Evolutionary conservation across 2,888 invertebrate genomes (phyloP).

Genomic region (Nephrotoma flavescens): DNA sequence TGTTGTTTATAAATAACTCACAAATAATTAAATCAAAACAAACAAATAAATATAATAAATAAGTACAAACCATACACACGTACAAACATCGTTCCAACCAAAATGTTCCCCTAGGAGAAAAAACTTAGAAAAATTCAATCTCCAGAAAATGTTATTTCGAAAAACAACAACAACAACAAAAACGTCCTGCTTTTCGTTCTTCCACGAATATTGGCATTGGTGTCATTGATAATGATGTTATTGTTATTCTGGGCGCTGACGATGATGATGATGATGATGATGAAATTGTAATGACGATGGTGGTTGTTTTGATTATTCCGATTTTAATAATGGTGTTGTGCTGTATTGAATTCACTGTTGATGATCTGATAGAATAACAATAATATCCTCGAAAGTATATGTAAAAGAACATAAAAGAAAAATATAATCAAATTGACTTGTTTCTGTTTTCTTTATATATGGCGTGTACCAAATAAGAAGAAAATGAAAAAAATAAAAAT

Average conservation of each 20-base stretch:
- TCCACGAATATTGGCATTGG: neutral
- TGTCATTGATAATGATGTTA: neutral
- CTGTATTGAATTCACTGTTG: neutral
- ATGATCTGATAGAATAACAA: neutral
- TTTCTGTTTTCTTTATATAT: neutral
- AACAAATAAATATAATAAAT: neutral
- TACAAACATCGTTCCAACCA: neutral
- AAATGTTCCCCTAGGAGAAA: neutral
- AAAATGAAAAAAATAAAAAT: neutral
- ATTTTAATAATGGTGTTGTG: neutral
- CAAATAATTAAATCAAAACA: neutral
- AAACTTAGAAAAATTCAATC: neutral
- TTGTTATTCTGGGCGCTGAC: neutral
- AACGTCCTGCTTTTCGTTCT: neutral
- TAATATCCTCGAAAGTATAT: neutral
- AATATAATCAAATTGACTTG: neutral
- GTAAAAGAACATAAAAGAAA: neutral
- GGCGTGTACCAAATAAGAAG: neutral
- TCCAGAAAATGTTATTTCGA: neutral
- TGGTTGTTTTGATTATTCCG: neutral
- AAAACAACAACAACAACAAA: neutral
- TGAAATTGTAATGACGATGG: neutral
- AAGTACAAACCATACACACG: neutral
- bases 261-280: neutral
- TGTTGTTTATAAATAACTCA: neutral